phyloP scores from a whole-genome alignment of 1,140 invertebrate species.

The Meteorus sp. region DNA sequence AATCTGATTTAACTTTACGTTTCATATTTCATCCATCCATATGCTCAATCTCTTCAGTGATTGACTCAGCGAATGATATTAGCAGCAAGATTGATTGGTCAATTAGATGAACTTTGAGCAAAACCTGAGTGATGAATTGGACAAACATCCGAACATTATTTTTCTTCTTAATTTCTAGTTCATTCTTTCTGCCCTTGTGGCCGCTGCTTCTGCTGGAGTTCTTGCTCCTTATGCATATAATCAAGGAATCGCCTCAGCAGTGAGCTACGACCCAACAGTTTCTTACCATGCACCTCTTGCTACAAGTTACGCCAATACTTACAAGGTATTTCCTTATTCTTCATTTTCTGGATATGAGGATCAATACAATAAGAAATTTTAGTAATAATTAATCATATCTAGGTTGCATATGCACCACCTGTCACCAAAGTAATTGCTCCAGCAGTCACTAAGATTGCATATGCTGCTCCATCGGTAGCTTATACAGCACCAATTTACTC shows the following conservation, averaged over 20 bases:
- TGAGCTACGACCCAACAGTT: conserved; percentile 25
- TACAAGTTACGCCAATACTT: conserved; percentile 43
- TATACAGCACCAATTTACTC: conserved; percentile 21
- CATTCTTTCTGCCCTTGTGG: conserved; percentile 41
- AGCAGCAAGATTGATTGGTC: too few relatives aligned
- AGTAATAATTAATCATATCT: not conserved
- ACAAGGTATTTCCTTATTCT: conserved; percentile 28
- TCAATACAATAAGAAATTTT: too few relatives aligned
- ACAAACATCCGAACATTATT: not conserved
- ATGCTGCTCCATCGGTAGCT: conserved; percentile 18
- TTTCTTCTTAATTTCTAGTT: conserved; percentile 35
- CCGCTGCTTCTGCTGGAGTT: conserved; percentile 46
- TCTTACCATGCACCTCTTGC: conserved; percentile 38
- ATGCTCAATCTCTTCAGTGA: conserved; percentile 2
- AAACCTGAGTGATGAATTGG: too few relatives aligned
- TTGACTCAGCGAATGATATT: too few relatives aligned
- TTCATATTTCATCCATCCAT: too few relatives aligned
- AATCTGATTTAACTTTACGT: too few relatives aligned
- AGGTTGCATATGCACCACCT: conserved; percentile 39
- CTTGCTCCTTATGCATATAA: conserved; percentile 35
- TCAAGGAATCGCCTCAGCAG: conserved; percentile 27
- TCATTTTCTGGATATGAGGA: not conserved
- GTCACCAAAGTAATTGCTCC: conserved; percentile 40
- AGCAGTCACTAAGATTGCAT: conserved; percentile 32
- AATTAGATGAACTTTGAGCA: too few relatives aligned